Base-by-base conservation (phyloP, 2,888 invertebrate species). In the Glyphotaelius pellucidus region DNA sequence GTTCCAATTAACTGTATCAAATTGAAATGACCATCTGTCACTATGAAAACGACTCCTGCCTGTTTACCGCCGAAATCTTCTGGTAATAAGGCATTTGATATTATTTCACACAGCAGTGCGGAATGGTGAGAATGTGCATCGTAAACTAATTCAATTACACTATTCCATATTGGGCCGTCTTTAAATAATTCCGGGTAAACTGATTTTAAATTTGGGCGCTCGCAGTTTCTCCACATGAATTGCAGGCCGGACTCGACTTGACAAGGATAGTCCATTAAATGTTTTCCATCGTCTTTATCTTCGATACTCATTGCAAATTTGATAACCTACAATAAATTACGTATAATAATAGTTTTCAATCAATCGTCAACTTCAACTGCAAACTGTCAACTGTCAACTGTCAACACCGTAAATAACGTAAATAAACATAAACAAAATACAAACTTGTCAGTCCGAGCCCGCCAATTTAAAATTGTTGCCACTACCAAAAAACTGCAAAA, bases 181-280 rank as follows among this genome's bases (percentile, higher is more conserved):
- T 94, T 94, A 94, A 97, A 97, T 91, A 97, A 94, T 79, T 93
- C 93, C 25, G 95, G 95, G 87, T 97, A 96, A 94, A 97, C 95
- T 42, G 95, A 95, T 93, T 94, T 94, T 19, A 97, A 93, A 30
- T 94, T 94, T 0, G 95, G 94, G 93, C 95, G 95, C 93, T 95
- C 95, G 31, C 94, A 95, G 67, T 97, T 94, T 94, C 97, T 95
- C 84, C 96, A 95, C 32, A 97, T 94, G 91, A 97, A 94, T 94
- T 97, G 97, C n/a, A 96, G 94, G 80, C 97, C 97, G 30, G 97
- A 96, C 95, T 97, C 97, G 38, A 96, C 94, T 94, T 95, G 95
- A 31, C 92, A 92, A 31, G 90, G 89, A 38, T 84, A 87, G 91
- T 92, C 90, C 93, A 93, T 92, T 15, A 79, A 19, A 35, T 89